Evolutionary conservation across 2,888 invertebrate species (phyloP), one percentile per base, ranked within the genome.

Genomic region (Oligia latruncula): DNA sequence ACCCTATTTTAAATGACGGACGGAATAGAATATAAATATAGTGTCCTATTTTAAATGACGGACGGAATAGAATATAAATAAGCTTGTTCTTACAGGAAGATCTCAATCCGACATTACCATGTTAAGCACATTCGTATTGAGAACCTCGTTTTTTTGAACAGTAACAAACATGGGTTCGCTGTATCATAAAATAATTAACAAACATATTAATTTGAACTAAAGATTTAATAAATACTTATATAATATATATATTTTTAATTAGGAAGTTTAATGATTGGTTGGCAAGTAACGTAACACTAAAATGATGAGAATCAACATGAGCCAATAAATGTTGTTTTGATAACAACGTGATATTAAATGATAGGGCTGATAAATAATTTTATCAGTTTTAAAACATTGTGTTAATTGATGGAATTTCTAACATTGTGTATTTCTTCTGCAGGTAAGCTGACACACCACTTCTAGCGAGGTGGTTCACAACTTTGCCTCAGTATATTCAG

Each of bases 291-390:
- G 58, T 13, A 60, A 52, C 11, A 65, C 4, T 64, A 15, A 72
- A 58, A 93, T 95, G 95, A 95, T 95, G 95, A 94, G 88, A 94
- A 91, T 78, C 80, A 91, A 95, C 95, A 95, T 93, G 95, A 95
- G 95, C 95, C 95, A 91, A 95, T 90, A 93, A 91, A 93, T 95
- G 95, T 95, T 93, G 90, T 89, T 91, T 92, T 95, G 95, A 95
- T 93, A 93, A 95, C 94, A 88, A 95, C 82, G 88, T 96, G 95
- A 96, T 94, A 95, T 84, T 88, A 91, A 95, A 95, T 95, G 96
- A 95, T 95, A 96, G 95, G 95, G 88, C 95, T 95, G 95, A 96
- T 91, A 89, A 46, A n/a, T 0, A 52, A 17, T 64, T 72, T 29
- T n/a, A 64, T 43, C 3, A 55, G 29, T 43, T 23, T 35, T 76